A percentile compares a stretch with the other conserved stretches of the same genome.
Conservation (phyloP, 2,888 invertebrate genomes). For the Meta bourneti region DNA sequence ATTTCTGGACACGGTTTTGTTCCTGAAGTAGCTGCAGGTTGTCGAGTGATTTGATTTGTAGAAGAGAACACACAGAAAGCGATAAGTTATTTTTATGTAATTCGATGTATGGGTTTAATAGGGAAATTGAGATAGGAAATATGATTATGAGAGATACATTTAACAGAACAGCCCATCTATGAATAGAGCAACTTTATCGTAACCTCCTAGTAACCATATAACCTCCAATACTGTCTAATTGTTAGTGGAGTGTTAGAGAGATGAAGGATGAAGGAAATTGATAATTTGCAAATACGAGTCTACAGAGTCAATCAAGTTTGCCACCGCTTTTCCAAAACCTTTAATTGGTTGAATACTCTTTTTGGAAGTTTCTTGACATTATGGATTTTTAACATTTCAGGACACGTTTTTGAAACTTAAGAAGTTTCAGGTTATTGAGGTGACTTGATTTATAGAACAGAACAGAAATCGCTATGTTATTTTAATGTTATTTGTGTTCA, state of each 20-base stretch:
- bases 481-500: too few relatives aligned
- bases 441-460: too few relatives aligned
- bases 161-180: too few relatives aligned
- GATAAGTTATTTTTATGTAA: too few relatives aligned
- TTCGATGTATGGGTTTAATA: too few relatives aligned
- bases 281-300: conserved; percentile 60
- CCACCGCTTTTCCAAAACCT: not conserved
- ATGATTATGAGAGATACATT: too few relatives aligned
- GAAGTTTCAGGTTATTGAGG: not conserved
- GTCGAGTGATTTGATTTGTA: too few relatives aligned
- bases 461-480: too few relatives aligned
- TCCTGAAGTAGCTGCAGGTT: not conserved
- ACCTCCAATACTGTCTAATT: not conserved
- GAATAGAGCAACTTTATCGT: too few relatives aligned
- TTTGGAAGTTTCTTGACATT: not conserved
- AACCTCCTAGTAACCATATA: too few relatives aligned
- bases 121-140: too few relatives aligned
- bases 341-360: conserved; percentile 6
- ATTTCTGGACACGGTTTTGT: not conserved
- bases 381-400: not conserved
- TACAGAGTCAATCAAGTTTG: conserved; percentile 20
- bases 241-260: conserved; percentile 7
- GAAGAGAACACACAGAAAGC: too few relatives aligned
- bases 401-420: not conserved
- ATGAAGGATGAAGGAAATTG: conserved; percentile 7